Evolutionary conservation across 2,888 invertebrate species (phyloP).

Genomic region (Melitaea athalia): DNA sequence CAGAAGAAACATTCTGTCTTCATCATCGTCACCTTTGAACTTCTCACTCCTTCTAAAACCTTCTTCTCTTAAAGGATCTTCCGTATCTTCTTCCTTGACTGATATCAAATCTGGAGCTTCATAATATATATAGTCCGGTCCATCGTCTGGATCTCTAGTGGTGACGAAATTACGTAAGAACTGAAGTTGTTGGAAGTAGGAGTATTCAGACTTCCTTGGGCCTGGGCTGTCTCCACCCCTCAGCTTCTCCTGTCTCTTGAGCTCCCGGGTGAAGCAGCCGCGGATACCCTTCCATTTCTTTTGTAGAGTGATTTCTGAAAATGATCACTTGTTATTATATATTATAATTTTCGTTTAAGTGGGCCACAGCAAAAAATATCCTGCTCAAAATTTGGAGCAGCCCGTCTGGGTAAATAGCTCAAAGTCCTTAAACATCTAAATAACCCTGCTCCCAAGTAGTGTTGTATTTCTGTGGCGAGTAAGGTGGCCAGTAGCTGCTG

Average conservation of each 20-base stretch:
- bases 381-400: no score
- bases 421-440: no score
- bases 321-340: neutral
- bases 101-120: slow-evolving; percentile 8
- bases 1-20: slow-evolving; percentile 35
- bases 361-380: no score
- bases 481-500: no score
- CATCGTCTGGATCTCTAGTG: slow-evolving; percentile 23
- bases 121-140: slow-evolving; percentile 10
- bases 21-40: slow-evolving; percentile 22
- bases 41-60: slow-evolving; percentile 2
- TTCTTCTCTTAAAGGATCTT: slow-evolving; percentile 16
- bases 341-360: no score
- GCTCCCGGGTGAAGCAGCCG: slow-evolving; percentile 40
- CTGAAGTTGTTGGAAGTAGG: slow-evolving; percentile 42
- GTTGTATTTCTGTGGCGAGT: no score
- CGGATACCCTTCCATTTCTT: slow-evolving; percentile 45
- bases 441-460: no score
- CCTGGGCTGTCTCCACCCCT: slow-evolving; percentile 38
- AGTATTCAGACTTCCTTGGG: slow-evolving; percentile 43
- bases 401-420: no score
- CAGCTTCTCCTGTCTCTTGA: slow-evolving; percentile 37
- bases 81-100: slow-evolving; percentile 19
- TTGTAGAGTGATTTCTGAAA: slow-evolving; percentile 31
- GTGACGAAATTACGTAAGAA: slow-evolving; percentile 40